Evolutionary conservation across 1,140 invertebrate species (phyloP).

Genomic region (Pseudomyrmex flavicornis): DNA sequence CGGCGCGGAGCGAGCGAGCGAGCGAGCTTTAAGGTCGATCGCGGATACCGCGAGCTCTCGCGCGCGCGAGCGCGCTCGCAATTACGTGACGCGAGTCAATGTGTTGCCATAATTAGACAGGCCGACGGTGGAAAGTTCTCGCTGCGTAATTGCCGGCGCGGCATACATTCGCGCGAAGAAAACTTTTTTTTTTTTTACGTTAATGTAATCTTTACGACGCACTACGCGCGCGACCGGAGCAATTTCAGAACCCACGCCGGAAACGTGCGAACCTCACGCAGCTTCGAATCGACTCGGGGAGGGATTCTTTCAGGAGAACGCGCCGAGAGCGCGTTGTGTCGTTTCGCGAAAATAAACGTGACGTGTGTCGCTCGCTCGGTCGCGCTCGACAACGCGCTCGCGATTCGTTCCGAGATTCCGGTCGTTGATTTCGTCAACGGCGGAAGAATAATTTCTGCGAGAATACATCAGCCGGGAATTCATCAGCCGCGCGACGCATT

Average conservation of each 20-base stretch:
- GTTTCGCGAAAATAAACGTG: constrained; percentile 55
- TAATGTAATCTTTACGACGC: constrained; percentile 63
- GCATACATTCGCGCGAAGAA: constrained; percentile 6
- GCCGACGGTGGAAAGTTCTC: constrained; percentile 64
- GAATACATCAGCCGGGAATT: constrained; percentile 5
- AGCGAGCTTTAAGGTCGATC: constrained; percentile 19
- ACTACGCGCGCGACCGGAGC: not conserved
- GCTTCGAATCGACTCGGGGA: constrained; percentile 4
- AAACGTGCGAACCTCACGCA: constrained; percentile 65
- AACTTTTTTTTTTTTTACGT: constrained; percentile 42
- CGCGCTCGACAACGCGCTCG: too few species aligned
- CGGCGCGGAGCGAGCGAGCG: constrained; percentile 8
- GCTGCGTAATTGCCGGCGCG: constrained; percentile 59
- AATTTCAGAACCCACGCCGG: constrained; percentile 15
- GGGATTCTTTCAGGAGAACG: constrained; percentile 32
- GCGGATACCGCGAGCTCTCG: constrained; percentile 32
- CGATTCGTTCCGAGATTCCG: constrained; percentile 22
- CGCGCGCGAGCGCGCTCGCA: not conserved
- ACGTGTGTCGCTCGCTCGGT: constrained; percentile 26
- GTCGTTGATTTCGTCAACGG: constrained; percentile 42
- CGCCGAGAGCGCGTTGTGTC: not conserved
- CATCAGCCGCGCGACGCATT: constrained; percentile 35
- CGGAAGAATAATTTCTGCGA: constrained; percentile 46
- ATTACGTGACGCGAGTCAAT: constrained; percentile 65
- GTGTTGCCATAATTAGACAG: constrained; percentile 66